Conservation (phyloP, 2,888 invertebrate genomes). For the Stenodema calcarata region DNA sequence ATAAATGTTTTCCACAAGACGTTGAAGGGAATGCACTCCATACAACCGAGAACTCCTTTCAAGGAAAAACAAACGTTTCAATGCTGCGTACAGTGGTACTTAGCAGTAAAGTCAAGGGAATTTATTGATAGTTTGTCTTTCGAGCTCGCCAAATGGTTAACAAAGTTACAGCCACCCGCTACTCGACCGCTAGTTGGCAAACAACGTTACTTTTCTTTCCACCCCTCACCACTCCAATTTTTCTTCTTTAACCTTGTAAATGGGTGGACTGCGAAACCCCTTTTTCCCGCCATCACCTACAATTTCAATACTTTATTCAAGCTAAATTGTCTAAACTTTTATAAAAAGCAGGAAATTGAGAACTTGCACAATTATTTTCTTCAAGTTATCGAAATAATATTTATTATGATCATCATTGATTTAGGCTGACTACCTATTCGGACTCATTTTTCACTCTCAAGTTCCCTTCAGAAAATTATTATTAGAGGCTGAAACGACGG, state of each 20-base stretch:
- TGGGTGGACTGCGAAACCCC: neutral
- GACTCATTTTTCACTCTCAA: too few species aligned
- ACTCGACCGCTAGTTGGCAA: constrained; percentile 13
- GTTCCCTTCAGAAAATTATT: too few species aligned
- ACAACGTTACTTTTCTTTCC: constrained; percentile 23
- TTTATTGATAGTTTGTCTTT: constrained; percentile 43
- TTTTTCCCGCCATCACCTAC: neutral
- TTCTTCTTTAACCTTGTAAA: neutral
- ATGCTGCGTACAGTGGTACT: constrained; percentile 30
- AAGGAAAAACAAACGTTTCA: constrained; percentile 16
- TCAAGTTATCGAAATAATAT: too few species aligned
- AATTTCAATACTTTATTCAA: neutral
- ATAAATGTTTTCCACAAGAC: constrained; percentile 16
- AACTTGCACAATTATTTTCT: too few species aligned
- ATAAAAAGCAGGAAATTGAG: too few species aligned
- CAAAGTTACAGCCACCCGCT: neutral
- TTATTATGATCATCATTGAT: too few species aligned
- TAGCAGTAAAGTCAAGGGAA: constrained; percentile 38
- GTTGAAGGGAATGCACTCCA: neutral
- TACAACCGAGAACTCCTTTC: neutral
- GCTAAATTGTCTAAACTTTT: too few species aligned
- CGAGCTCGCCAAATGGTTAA: neutral
- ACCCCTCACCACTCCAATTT: neutral
- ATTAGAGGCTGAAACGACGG: too few species aligned
- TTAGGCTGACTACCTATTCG: too few species aligned